Conservation (phyloP, 2,113 vertebrate species). For the Hemiprocne comata region DNA sequence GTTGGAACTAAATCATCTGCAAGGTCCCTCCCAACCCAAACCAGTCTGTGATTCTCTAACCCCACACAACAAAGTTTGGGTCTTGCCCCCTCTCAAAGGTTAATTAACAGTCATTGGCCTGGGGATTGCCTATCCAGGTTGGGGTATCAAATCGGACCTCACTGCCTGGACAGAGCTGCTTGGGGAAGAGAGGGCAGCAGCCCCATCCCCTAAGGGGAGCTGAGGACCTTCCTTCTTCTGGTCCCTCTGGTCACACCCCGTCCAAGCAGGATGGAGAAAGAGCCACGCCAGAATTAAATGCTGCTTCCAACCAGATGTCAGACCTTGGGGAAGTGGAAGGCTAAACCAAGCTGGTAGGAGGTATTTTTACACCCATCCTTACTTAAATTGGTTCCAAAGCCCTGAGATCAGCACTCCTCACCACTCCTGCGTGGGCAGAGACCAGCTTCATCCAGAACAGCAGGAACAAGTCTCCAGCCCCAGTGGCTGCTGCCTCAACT, state of each 20-base stretch:
- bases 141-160: accelerated
- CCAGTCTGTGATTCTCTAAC: background rate
- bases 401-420: background rate
- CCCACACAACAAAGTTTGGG: background rate
- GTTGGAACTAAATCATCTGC: background rate
- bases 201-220: accelerated
- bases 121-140: background rate
- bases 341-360: background rate
- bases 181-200: background rate
- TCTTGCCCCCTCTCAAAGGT: accelerated
- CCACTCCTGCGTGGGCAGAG: background rate
- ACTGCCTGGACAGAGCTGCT: too few species aligned
- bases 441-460: accelerated
- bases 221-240: background rate
- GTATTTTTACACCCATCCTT: background rate
- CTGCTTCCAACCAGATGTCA: background rate
- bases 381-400: background rate
- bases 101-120: background rate
- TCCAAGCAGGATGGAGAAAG: background rate
- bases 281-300: accelerated
- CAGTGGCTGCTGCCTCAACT: background rate
- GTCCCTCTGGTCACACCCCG: background rate
- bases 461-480: background rate
- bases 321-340: background rate
- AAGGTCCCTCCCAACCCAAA: background rate